A percentile compares a stretch with the other conserved stretches of the same genome.
These are phyloP conservation scores for Drosophila mettleri DNA, from an alignment of 2,888 invertebrate genomes.

Conservation along the genomic window DNA sequence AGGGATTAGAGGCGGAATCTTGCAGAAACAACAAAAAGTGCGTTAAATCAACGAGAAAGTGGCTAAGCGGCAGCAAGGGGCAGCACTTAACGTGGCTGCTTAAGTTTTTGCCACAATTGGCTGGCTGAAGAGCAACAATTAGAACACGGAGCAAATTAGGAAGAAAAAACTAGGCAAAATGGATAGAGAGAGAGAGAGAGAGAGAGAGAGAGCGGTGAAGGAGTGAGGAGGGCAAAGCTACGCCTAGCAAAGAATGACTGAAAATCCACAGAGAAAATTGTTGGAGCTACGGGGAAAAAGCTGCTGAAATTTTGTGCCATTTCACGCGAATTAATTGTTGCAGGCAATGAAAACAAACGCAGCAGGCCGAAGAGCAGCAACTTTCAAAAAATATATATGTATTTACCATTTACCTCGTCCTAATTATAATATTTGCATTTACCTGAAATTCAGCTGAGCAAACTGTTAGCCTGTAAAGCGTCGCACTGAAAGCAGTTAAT, in stretches of 20 bases:
- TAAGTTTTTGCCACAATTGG: conserved; percentile 51
- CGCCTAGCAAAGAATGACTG: not conserved
- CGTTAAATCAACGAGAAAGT: conserved; percentile 22
- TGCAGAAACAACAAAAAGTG: not conserved
- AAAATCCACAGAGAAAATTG: conserved; percentile 16
- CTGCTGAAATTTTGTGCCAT: conserved; percentile 34
- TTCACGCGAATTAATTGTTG: conserved; percentile 68
- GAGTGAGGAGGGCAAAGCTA: not conserved
- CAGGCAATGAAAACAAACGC: conserved; percentile 51
- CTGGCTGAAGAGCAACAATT: conserved; percentile 42
- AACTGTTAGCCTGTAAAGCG: conserved; percentile 16
- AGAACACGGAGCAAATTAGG: conserved; percentile 42
- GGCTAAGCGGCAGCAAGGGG: conserved; percentile 9
- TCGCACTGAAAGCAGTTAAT: conserved; percentile 13
- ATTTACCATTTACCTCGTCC: not conserved
- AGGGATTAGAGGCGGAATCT: conserved; percentile 20
- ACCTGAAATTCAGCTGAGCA: not conserved
- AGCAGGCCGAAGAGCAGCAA: conserved; percentile 8
- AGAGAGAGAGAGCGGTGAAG: no score
- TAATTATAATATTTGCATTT: conserved; percentile 6
- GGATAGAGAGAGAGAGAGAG: not conserved
- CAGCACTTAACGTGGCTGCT: conserved; percentile 17
- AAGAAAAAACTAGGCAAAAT: no score
- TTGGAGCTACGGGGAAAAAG: conserved; percentile 11
- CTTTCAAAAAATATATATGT: not conserved